Percentiles rank a stretch among this genome's conserved stretches.
These are phyloP conservation scores for Acleris laterana DNA, from an alignment of 2,888 invertebrate genomes.

Conservation along the genomic window DNA sequence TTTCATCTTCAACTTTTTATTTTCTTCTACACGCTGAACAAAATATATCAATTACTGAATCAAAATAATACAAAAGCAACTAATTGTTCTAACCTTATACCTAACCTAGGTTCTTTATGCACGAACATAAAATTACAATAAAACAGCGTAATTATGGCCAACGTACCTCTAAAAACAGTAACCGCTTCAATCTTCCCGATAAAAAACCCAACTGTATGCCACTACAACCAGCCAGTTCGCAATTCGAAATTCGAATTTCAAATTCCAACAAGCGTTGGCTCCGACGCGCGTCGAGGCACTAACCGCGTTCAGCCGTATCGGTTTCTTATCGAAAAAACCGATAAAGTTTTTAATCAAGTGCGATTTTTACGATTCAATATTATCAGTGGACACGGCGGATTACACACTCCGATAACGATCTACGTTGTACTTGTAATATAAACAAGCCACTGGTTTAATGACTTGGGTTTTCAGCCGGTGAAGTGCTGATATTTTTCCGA, in stretches of 20 bases:
- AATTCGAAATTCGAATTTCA: conserved; percentile 28
- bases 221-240: conserved; percentile 5
- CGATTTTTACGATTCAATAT: conserved; percentile 77
- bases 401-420: conserved; percentile 77
- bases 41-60: no score
- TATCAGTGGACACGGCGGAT: conserved; percentile 80
- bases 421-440: conserved; percentile 57
- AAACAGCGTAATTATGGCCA: neutral
- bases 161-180: conserved; percentile 25
- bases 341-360: conserved; percentile 72
- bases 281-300: conserved; percentile 33
- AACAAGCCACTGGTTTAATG: conserved; percentile 47
- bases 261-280: conserved; percentile 31
- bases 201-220: conserved; percentile 22
- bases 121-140: neutral
- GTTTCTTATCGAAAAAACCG: conserved; percentile 46
- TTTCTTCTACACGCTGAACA: no score
- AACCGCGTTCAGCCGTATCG: conserved; percentile 44
- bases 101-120: conserved; percentile 12
- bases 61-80: neutral
- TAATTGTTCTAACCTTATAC: conserved; percentile 1
- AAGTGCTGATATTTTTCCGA: conserved; percentile 26
- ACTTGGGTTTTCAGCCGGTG: conserved; percentile 37
- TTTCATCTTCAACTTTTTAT: neutral
- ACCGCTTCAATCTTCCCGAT: conserved; percentile 11